Evolutionary conservation across 1,140 invertebrate genomes (phyloP).

Genomic region (Cherax destructor): DNA sequence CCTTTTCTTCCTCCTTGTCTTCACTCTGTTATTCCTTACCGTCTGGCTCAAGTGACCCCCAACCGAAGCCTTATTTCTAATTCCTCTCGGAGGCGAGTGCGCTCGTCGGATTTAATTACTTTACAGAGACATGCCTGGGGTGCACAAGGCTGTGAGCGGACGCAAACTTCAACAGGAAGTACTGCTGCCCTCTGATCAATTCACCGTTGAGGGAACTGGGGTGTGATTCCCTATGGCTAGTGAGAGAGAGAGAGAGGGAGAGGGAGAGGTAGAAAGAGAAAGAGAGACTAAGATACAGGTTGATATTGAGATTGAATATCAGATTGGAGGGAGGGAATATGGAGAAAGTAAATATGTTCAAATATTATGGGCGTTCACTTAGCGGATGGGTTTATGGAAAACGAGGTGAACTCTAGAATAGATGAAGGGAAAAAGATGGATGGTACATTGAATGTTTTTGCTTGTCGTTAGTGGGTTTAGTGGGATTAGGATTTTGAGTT

Average conservation of each 20-base stretch:
- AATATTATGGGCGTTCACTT: too few species aligned
- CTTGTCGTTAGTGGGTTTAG: too few species aligned
- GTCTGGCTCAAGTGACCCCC: neutral
- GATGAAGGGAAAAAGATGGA: neutral
- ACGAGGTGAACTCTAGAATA: too few species aligned
- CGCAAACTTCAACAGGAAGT: constrained; percentile 27
- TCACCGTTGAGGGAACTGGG: neutral
- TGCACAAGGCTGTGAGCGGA: neutral
- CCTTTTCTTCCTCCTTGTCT: neutral
- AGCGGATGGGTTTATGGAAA: too few species aligned
- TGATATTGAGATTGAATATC: too few species aligned
- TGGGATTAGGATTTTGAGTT: too few species aligned
- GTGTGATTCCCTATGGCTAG: neutral
- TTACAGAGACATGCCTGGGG: constrained; percentile 1
- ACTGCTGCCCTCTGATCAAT: constrained; percentile 12
- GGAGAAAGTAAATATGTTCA: too few species aligned
- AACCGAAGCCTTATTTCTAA: neutral
- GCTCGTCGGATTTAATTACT: constrained; percentile 32
- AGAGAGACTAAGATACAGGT: too few species aligned
- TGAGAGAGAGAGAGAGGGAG: neutral
- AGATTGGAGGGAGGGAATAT: too few species aligned
- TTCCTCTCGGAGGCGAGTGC: neutral
- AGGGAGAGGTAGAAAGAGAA: too few species aligned
- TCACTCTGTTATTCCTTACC: neutral
- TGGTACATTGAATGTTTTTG: too few species aligned